Evolutionary conservation across 2,888 invertebrate species (phyloP).

Genomic region (Blastobasis adustella): DNA sequence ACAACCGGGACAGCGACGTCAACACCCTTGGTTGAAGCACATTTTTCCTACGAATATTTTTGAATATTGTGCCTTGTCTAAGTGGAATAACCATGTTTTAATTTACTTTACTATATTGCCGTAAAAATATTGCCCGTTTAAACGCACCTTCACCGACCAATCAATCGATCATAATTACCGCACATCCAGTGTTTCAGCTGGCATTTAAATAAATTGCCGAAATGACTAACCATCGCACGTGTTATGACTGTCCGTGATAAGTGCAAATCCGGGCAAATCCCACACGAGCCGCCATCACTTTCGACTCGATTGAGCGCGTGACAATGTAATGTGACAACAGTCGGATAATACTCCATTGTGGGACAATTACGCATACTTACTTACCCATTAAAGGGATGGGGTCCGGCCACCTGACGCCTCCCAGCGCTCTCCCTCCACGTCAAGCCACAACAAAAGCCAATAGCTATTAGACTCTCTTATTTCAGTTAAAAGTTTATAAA

Average conservation of each 20-base stretch:
- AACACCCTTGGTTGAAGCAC: too few species aligned
- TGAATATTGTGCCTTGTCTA: too few species aligned
- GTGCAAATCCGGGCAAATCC: neutral
- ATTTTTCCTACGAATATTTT: too few species aligned
- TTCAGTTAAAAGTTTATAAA: neutral
- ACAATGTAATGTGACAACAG: slow-evolving; percentile 60
- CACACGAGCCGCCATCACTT: slow-evolving; percentile 27
- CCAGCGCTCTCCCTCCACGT: neutral
- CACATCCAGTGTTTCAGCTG: too few species aligned
- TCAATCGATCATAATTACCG: too few species aligned
- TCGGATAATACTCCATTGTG: slow-evolving; percentile 52
- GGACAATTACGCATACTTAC: slow-evolving; percentile 42
- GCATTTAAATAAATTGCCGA: too few species aligned
- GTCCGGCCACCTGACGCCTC: slow-evolving; percentile 50
- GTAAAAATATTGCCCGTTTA: too few species aligned
- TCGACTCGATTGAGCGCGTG: slow-evolving; percentile 52
- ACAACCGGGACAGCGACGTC: too few species aligned
- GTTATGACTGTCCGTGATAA: neutral
- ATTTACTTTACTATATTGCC: too few species aligned
- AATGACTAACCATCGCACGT: neutral
- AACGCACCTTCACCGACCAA: too few species aligned
- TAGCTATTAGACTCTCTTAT: neutral
- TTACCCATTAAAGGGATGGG: neutral
- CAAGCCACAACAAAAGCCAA: neutral
- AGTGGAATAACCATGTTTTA: too few species aligned